Base-by-base conservation (phyloP, 2,113 vertebrate species). In the Orientallactaga bullata region DNA sequence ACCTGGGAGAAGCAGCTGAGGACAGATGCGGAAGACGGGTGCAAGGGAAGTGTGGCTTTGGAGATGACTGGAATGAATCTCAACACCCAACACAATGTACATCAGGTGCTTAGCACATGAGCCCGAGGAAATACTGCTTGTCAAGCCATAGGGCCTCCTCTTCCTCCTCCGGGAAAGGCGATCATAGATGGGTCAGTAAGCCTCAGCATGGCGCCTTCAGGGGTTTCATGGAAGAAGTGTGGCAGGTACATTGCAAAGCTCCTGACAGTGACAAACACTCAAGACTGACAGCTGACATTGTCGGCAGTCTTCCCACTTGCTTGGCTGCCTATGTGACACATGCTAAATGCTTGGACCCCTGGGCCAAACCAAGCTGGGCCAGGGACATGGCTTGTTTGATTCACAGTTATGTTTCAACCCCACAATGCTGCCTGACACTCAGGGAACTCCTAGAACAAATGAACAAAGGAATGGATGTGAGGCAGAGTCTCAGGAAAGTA, bases 191-290 rank as follows among this genome's bases (percentile, higher is more conserved):
- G 4, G 13, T 0, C 66, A 20, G 3, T 61, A 5, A 4, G 71
- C 26, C 74, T 81, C 37, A 47, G 23, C 4, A 4, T n/a, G 28
- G 51, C 4, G 26, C 23, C 26, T 30, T n/a, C 16, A 23, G 37
- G 28, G 66, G 47, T 60, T 9, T 37, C 2, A 1, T 1, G 12
- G 5, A 4, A 4, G 2, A 13, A 10, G 2, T n/a, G 0, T 39
- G 39, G 68, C 65, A 55, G 13, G 23, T 17, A 15, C 11, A 1
- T 15, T 8, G 20, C 30, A 0, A 16, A 1, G 12, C 12, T 16
- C 55, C 78, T 35, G 68, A 9, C 12, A 30, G 12, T 3, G 12
- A 28, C 13, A 5, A 28, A 2, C 28, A 15, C 47, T 8, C 9
- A 0, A 10, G 12, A 16, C 37, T 1, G 42, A 61, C 4, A 9